A percentile compares a stretch with the other conserved stretches of the same genome.
These are phyloP conservation scores for Oryzias dopingdopingensis DNA, from an alignment of 2,797 vertebrate species.

Conservation along the genomic window DNA sequence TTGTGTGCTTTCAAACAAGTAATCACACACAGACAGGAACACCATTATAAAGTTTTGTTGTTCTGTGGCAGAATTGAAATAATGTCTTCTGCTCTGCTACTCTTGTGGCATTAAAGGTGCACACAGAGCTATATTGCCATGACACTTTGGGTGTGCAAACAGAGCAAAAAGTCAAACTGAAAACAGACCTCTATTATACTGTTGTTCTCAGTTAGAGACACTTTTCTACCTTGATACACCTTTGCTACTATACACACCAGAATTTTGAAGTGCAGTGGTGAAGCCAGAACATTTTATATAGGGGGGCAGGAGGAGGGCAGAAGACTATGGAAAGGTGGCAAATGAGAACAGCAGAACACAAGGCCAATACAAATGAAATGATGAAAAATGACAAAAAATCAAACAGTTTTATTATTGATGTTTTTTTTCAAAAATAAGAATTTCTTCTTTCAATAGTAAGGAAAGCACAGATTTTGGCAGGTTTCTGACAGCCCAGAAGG, in stretches of 20 bases:
- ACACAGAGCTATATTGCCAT: conserved; percentile 55
- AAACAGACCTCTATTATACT: conserved; percentile 24
- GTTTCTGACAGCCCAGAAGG: no score
- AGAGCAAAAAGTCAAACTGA: conserved; percentile 44
- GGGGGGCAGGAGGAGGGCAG: no score
- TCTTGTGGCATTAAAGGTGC: conserved; percentile 56
- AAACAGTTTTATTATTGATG: no score
- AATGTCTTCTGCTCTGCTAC: conserved; percentile 43
- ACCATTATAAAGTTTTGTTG: conserved; percentile 45
- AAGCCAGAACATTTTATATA: no score
- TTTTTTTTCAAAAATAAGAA: no score
- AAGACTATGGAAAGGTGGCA: no score
- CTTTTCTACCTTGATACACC: background rate
- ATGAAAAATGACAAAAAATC: no score
- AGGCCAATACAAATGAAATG: no score
- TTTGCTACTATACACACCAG: background rate
- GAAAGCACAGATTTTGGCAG: no score
- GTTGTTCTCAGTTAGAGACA: no score
- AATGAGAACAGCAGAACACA: no score
- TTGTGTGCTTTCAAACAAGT: conserved; percentile 32
- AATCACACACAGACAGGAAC: conserved; percentile 12
- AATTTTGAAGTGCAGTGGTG: background rate
- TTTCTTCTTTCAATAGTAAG: no score
- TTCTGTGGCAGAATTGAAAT: conserved; percentile 59
- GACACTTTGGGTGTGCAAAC: conserved; percentile 60